A percentile compares a stretch with the other conserved stretches of the same genome.
These are phyloP conservation scores for Clupea harengus DNA, from an alignment of 2,113 vertebrate genomes.

Conservation along the genomic window DNA sequence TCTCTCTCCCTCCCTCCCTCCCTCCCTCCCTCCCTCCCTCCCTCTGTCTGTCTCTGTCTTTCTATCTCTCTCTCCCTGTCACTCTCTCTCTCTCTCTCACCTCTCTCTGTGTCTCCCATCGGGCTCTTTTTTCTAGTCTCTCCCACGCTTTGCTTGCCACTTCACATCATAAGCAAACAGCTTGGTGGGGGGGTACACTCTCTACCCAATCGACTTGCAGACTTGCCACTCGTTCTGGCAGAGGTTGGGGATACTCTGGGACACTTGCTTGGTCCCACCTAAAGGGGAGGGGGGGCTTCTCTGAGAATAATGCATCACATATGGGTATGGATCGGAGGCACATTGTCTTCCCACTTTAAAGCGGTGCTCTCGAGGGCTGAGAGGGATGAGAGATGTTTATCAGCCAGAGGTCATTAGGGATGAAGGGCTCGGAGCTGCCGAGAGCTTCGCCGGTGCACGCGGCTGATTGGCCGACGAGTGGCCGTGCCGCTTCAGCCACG, in stretches of 20 bases:
- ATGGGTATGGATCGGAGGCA: background rate
- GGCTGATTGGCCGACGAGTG: background rate
- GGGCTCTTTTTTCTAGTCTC: slow-evolving; percentile 24
- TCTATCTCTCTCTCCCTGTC: background rate
- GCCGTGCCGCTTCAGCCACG: background rate
- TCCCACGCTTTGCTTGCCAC: slow-evolving; percentile 46
- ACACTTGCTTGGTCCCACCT: background rate
- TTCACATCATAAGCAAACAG: slow-evolving; percentile 52
- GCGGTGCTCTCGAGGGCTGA: background rate
- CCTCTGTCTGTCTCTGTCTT: slow-evolving; percentile 8
- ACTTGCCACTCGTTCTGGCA: slow-evolving; percentile 42
- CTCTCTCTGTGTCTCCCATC: slow-evolving; percentile 33
- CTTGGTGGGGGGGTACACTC: slow-evolving; percentile 46
- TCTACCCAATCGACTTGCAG: slow-evolving; percentile 52
- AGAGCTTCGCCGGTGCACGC: background rate
- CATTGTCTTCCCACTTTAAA: background rate
- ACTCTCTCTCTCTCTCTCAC: background rate
- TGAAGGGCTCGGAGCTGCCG: background rate
- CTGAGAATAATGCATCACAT: background rate
- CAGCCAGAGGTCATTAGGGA: background rate
- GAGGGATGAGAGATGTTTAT: background rate
- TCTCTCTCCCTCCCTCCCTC: background rate
- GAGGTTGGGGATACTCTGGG: background rate
- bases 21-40: slow-evolving; percentile 39
- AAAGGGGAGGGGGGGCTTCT: background rate